Evolutionary conservation across 30 jellyfish, hydroid and myxozoan genomes (phyloP).

Genomic region (Hydra vulgaris): DNA sequence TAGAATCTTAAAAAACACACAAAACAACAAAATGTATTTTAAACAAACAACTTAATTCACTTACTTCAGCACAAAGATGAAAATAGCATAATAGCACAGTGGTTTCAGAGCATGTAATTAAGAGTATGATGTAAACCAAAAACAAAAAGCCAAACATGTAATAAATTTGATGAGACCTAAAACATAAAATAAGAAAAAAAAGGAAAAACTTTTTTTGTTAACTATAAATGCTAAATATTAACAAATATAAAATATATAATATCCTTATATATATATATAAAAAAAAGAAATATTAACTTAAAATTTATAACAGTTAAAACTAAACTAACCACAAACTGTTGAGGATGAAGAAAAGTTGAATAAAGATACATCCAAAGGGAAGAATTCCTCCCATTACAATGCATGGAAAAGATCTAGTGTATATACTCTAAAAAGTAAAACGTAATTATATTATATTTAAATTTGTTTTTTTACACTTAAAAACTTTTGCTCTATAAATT

Average conservation of each 20-base stretch:
- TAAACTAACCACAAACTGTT: conserved; percentile 79
- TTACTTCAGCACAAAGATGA: conserved; percentile 94
- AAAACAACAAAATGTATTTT: no score
- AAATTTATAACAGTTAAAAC: neutral
- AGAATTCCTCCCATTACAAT: conserved; percentile 90
- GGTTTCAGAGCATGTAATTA: conserved; percentile 91
- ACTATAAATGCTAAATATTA: no score
- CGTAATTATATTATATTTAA: neutral
- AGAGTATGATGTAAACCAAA: conserved; percentile 64
- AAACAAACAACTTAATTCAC: no score
- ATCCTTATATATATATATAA: no score
- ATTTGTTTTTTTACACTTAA: no score
- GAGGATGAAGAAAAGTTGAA: conserved; percentile 81
- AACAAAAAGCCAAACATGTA: conserved; percentile 94
- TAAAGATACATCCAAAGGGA: conserved; percentile 92
- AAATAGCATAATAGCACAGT: conserved; percentile 76
- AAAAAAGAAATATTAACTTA: no score
- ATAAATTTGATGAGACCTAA: conserved; percentile 93
- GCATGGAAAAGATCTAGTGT: conserved; percentile 83
- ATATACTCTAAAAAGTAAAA: conserved; percentile 59
- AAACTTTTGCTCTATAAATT: no score
- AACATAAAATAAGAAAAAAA: neutral
- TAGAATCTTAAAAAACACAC: no score
- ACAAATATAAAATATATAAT: no score
- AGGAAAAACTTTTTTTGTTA: no score